phyloP scores from a whole-genome alignment of 2,113 vertebrate species.

The Psilopsiagon aymara region DNA sequence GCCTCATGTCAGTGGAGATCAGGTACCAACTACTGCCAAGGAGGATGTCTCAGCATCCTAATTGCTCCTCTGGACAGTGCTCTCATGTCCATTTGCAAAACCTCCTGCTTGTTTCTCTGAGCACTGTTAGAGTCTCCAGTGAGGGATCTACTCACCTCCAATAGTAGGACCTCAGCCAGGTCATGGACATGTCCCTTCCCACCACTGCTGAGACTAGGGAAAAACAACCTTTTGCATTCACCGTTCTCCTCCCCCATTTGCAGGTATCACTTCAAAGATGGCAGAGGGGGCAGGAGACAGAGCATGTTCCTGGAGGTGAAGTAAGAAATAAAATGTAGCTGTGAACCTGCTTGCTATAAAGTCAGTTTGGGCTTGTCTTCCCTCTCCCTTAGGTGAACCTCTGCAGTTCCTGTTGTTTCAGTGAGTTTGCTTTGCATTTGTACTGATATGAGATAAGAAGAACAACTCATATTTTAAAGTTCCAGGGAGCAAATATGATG shows the following conservation, averaged over 20 bases:
- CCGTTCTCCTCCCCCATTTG: background rate
- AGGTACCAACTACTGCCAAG: background rate
- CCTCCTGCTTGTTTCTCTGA: background rate
- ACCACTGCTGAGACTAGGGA: background rate
- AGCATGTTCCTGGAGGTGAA: slow-evolving; percentile 81
- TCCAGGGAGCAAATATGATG: background rate
- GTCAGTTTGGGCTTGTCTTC: background rate
- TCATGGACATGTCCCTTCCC: background rate
- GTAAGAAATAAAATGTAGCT: background rate
- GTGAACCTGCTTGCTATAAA: background rate
- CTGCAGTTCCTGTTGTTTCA: background rate
- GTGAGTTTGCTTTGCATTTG: background rate
- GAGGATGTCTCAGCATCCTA: background rate
- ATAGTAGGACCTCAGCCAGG: slow-evolving; percentile 77
- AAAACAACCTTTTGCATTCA: background rate
- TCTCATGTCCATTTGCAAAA: background rate
- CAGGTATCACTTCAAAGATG: slow-evolving; percentile 80
- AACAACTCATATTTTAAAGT: background rate
- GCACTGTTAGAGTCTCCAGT: slow-evolving; percentile 20
- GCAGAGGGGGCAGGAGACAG: slow-evolving; percentile 80
- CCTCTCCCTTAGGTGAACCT: background rate
- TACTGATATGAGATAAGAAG: background rate
- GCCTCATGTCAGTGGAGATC: slow-evolving; percentile 38
- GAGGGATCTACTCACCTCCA: slow-evolving; percentile 74
- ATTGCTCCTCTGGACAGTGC: slow-evolving; percentile 1